Conservation (phyloP, 2,888 invertebrate genomes). For the Agrochola lota region DNA sequence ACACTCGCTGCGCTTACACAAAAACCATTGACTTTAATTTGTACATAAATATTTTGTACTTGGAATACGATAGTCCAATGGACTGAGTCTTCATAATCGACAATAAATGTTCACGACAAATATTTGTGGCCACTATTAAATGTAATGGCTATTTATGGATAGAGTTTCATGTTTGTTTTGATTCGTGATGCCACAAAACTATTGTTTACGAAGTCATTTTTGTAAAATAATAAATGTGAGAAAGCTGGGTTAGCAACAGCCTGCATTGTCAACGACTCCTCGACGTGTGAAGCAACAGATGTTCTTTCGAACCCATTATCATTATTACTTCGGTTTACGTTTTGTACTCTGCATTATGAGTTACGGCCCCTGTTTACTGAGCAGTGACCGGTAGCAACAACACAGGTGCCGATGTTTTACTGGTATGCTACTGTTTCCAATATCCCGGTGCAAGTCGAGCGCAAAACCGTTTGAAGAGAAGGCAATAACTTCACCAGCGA, state of each 20-base stretch:
- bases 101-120: slow-evolving; percentile 42
- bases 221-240: slow-evolving; percentile 30
- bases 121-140: slow-evolving; percentile 50
- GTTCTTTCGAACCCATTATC: slow-evolving; percentile 78
- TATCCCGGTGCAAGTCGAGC: not conserved
- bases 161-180: slow-evolving; percentile 47
- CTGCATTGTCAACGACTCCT: slow-evolving; percentile 74
- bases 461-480: slow-evolving; percentile 20
- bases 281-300: slow-evolving; percentile 81
- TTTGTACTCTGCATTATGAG: slow-evolving; percentile 47
- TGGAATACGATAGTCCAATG: slow-evolving; percentile 35
- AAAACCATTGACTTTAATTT: slow-evolving; percentile 25
- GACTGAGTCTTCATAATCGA: slow-evolving; percentile 28
- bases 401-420: slow-evolving; percentile 32
- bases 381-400: slow-evolving; percentile 31
- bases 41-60: slow-evolving; percentile 33
- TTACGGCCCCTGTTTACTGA: slow-evolving; percentile 45
- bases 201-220: slow-evolving; percentile 19
- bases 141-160: slow-evolving; percentile 36
- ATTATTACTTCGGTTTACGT: slow-evolving; percentile 76
- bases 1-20: slow-evolving; percentile 1
- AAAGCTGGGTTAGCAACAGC: slow-evolving; percentile 33
- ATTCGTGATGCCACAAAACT: slow-evolving; percentile 24
- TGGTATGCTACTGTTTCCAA: slow-evolving; percentile 17
- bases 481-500: not conserved